Evolutionary conservation across 1,140 invertebrate species (phyloP), one percentile per base, ranked within the genome.

Genomic region (Habropoda laboriosa): DNA sequence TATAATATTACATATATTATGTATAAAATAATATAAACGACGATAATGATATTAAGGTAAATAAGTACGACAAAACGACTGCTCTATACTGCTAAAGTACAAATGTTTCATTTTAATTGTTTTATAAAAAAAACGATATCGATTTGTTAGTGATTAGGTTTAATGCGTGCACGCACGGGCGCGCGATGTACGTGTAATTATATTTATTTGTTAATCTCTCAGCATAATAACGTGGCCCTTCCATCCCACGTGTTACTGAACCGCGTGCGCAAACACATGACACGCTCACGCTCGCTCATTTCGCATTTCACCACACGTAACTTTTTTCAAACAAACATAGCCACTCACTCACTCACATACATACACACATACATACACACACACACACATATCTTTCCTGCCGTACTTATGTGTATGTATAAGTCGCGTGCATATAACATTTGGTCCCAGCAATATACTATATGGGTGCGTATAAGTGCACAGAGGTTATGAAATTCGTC

Each of bases 11-110:
- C 80, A 85, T 82, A 85, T 88, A 89, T 81, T n/a, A 91, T 89
- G 79, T 84, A 83, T 86, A 86, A 86, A 86, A 86, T 82, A 82
- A 86, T 83, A 88, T 87, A 79, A 81, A 88, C 73, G 70, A 88
- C 76, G 72, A 89, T 86, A 87, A 83, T 72, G 79, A 88, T 85
- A 85, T 84, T 86, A 86, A 86, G 85, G 57, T 87, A 79, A 86
- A 87, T 81, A 87, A 81, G 82, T 86, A 86, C 80, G 85, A 91
- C 87, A 92, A 92, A 86, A 92, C 87, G 92, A 92, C 92, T 92
- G 92, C 92, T 93, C 92, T 93, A 93, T 92, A 93, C 92, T 93
- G 92, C 91, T 92, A 92, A 92, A 93, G 92, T 93, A 93, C 92
- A 93, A 93, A 93, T 92, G 89, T 92, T 93, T 92, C 91, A 89